Evolutionary conservation across 92 coral and sea anemone species (phyloP).

Genomic region (Micromussa lordhowensis): DNA sequence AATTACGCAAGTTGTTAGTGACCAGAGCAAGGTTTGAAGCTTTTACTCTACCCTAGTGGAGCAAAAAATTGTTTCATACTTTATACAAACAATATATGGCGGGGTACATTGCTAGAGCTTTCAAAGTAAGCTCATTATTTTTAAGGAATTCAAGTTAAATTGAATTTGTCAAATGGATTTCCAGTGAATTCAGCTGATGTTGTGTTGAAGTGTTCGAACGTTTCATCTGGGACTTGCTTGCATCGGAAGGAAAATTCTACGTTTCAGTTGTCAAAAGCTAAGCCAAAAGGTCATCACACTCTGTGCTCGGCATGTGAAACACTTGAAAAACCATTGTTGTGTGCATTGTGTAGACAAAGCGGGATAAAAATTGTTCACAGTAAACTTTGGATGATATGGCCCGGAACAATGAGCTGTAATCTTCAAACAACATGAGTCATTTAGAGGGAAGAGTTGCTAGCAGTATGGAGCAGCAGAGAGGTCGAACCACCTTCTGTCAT

Average conservation of each 20-base stretch:
- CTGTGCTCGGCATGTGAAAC: background rate
- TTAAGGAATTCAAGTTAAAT: background rate
- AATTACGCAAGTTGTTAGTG: background rate
- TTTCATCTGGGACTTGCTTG: background rate
- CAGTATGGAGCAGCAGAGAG: conserved; percentile 5
- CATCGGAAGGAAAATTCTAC: background rate
- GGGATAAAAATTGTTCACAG: background rate
- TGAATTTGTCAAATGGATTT: conserved; percentile 8
- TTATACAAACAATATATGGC: too few relatives aligned
- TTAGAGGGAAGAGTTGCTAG: conserved; percentile 3
- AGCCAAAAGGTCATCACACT: background rate
- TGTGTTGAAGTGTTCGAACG: background rate
- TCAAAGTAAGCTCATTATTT: background rate
- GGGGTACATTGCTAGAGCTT: background rate
- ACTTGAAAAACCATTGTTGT: background rate
- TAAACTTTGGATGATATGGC: background rate
- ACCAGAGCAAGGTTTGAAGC: background rate
- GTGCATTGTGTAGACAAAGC: background rate
- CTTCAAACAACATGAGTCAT: conserved; percentile 13
- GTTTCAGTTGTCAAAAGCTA: background rate
- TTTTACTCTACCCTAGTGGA: conserved; percentile 11
- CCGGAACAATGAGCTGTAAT: conserved; percentile 1
- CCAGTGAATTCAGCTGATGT: background rate
- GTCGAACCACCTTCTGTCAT: conserved; percentile 15
- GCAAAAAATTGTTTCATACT: background rate